Base-by-base conservation (phyloP, 2,888 invertebrate genomes). In the Drosophila meridionalis region DNA sequence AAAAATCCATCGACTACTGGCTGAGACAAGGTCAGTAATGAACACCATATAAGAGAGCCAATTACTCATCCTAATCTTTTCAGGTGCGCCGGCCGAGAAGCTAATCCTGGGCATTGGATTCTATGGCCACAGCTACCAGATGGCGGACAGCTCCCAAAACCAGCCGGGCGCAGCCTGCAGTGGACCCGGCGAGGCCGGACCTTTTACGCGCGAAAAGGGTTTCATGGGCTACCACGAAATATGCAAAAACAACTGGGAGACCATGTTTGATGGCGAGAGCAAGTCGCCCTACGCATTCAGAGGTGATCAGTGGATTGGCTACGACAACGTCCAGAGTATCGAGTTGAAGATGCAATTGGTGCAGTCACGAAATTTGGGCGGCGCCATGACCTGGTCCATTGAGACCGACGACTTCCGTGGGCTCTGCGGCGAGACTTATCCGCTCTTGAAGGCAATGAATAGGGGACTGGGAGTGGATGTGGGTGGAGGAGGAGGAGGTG, bases 371-470 rank as follows among this genome's bases (percentile, higher is more conserved):
- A 95, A 95, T 64, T 94, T 98, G 28, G 98, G 97, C 83, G 98
- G 98, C 89, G 81, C 91, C 79, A 93, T 93, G 93, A 85, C 92
- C 74, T 93, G 92, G 92, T 97, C 98, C 0, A 96, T 98, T 82
- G 98, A 98, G 93, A 98, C 97, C 91, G 98, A 98, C 79, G 98
- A 98, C 92, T 98, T 98, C 94, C 95, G 97, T 45, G 98, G 98
- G 26, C 95, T 94, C 36, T 98, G 98, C 36, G 89, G 89, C 0
- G 97, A 97, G 58, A n/a, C 69, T 0, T 88, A 76, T 45, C 88
- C 87, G 2, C 64, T 87, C 6, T 55, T 89, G 45, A 90, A 82
- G 63, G 52, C 90, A 28, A 86, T 89, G 55, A 87, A 89, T 58
- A 62, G 83, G 2, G 80, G 63, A 20, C 12, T 89, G 38, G 85